Evolutionary conservation across 35 echinoderm and acorn worm genomes (phyloP).

Genomic region (Apostichopus californicus): DNA sequence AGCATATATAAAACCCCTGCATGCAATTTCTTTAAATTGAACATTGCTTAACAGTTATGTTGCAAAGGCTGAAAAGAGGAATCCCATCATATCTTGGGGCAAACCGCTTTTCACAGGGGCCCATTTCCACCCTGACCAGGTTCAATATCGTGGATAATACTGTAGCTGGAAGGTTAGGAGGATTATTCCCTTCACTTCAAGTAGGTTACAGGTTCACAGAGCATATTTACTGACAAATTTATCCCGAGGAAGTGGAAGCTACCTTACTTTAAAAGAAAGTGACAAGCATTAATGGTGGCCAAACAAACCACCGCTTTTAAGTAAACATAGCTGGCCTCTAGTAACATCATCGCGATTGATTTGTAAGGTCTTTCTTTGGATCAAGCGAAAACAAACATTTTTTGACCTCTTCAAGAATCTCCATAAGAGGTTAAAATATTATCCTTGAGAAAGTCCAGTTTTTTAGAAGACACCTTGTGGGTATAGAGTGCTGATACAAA

Average conservation of each 20-base stretch:
- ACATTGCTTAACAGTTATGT: background rate
- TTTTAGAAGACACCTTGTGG: no score
- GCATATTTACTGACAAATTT: background rate
- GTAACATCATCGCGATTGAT: background rate
- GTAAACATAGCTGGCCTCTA: background rate
- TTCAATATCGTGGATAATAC: background rate
- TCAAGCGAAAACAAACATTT: background rate
- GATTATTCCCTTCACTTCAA: background rate
- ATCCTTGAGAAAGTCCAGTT: background rate
- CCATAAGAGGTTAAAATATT: background rate
- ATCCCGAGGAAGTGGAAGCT: background rate
- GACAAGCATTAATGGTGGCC: background rate
- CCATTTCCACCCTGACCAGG: background rate
- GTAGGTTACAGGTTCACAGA: background rate
- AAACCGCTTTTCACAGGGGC: constrained; percentile 20
- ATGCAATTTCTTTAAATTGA: constrained; percentile 39
- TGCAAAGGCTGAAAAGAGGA: background rate
- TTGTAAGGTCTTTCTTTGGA: background rate
- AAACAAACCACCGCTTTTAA: background rate
- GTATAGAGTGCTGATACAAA: no score
- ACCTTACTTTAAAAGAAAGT: background rate
- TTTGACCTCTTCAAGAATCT: background rate
- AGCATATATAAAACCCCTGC: background rate
- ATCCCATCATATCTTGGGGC: background rate
- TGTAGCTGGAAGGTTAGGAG: background rate